A percentile compares a stretch with the other conserved stretches of the same genome.
phyloP scores from a whole-genome alignment of 2,888 invertebrate genomes.

The Platycheirus albimanus region DNA sequence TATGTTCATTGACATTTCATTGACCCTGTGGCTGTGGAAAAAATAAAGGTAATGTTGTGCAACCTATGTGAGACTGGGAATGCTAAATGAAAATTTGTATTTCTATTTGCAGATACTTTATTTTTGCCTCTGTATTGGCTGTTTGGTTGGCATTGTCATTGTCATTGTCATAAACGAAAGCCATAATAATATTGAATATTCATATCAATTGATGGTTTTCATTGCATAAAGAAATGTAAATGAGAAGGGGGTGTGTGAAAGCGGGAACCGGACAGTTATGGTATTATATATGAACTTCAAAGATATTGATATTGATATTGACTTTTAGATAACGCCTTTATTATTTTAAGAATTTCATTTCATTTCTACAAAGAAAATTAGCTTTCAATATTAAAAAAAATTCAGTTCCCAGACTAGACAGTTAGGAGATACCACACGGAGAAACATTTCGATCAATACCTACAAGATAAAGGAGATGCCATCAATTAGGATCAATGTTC shows the following conservation, averaged over 20 bases:
- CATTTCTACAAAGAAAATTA: too few relatives aligned
- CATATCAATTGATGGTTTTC: conserved; percentile 22
- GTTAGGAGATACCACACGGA: too few relatives aligned
- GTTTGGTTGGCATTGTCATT: neutral
- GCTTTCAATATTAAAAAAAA: too few relatives aligned
- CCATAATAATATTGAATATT: conserved; percentile 18
- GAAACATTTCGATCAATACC: too few relatives aligned
- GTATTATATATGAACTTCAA: too few relatives aligned
- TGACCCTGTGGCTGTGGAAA: conserved; percentile 17
- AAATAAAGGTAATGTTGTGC: conserved; percentile 29
- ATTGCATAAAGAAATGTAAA: neutral
- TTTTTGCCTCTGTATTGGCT: neutral
- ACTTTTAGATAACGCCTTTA: too few relatives aligned
- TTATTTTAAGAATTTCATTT: too few relatives aligned
- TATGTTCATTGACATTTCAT: conserved; percentile 31
- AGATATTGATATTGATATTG: neutral
- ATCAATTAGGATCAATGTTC: too few relatives aligned
- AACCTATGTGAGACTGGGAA: conserved; percentile 9
- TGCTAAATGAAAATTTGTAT: neutral
- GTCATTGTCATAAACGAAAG: neutral
- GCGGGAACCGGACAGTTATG: neutral
- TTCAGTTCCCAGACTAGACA: too few relatives aligned
- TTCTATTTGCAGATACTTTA: neutral
- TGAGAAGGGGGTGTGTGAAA: neutral
- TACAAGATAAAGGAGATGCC: too few relatives aligned